A percentile compares a stretch with the other conserved stretches of the same genome.
These are phyloP conservation scores for Dorcus hopei DNA, from an alignment of 2,888 invertebrate species.

Conservation along the genomic window DNA sequence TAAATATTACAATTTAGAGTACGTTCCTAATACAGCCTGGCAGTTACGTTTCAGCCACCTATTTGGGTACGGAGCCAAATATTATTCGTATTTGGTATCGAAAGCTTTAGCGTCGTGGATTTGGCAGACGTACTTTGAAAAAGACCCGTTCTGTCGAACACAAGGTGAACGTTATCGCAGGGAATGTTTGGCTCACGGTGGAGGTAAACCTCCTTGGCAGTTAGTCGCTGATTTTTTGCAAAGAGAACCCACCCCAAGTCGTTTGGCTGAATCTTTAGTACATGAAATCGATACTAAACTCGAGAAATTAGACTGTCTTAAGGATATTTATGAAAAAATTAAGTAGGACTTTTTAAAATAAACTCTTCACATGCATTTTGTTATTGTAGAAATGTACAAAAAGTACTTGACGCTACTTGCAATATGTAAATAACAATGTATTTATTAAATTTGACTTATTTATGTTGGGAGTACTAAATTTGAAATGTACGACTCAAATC, in stretches of 20 bases:
- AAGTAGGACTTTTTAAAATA: neutral
- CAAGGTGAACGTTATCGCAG: slow-evolving; percentile 76
- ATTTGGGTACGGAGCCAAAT: slow-evolving; percentile 97
- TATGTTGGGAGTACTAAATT: too few species aligned
- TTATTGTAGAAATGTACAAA: too few species aligned
- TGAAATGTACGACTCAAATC: neutral
- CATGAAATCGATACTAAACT: slow-evolving; percentile 62
- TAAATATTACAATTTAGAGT: slow-evolving; percentile 80
- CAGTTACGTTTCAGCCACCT: slow-evolving; percentile 94
- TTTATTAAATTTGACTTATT: too few species aligned
- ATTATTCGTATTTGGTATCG: slow-evolving; percentile 96
- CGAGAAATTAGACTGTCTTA: slow-evolving; percentile 10
- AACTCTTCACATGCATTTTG: too few species aligned
- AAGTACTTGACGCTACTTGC: too few species aligned
- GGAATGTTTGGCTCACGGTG: slow-evolving; percentile 82
- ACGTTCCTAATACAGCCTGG: slow-evolving; percentile 92
- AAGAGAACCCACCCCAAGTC: slow-evolving; percentile 70
- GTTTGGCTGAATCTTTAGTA: slow-evolving; percentile 77
- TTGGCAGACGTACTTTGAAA: slow-evolving; percentile 83
- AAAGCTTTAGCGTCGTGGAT: slow-evolving; percentile 89
- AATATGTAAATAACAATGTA: too few species aligned
- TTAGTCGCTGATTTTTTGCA: slow-evolving; percentile 78
- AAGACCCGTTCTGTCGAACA: slow-evolving; percentile 71
- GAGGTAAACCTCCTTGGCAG: slow-evolving; percentile 76
- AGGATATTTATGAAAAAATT: slow-evolving; percentile 10